phyloP scores from a whole-genome alignment of 2,113 vertebrate genomes.

The Neodon shergylaensis region DNA sequence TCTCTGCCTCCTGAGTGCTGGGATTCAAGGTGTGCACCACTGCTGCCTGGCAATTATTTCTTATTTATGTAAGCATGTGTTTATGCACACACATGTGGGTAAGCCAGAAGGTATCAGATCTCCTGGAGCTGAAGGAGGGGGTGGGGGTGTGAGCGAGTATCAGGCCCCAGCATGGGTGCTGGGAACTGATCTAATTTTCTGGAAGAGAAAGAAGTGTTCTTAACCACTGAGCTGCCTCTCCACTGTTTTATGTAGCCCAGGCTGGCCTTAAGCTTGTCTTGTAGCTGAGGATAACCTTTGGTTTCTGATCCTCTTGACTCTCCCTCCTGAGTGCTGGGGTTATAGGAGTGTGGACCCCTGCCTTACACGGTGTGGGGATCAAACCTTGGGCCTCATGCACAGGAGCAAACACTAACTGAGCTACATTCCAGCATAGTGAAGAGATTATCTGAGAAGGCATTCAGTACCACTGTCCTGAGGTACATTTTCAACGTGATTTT shows the following conservation, averaged over 20 bases:
- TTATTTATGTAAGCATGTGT: not conserved
- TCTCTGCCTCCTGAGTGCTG: too few relatives aligned
- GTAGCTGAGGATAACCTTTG: too few relatives aligned
- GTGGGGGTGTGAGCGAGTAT: too few relatives aligned
- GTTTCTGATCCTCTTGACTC: not conserved
- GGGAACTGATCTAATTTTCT: not conserved
- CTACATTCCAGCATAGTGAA: not conserved
- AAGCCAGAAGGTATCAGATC: not conserved
- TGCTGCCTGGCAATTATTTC: not conserved
- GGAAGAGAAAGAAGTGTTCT: not conserved
- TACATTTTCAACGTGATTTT: not conserved
- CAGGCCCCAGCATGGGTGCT: not conserved
- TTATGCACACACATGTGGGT: not conserved
- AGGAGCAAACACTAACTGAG: not conserved
- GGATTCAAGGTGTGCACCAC: too few relatives aligned
- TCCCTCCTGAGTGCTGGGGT: not conserved
- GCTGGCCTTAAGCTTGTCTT: not conserved
- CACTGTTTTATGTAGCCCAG: not conserved
- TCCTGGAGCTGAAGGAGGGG: not conserved
- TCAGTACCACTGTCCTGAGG: not conserved
- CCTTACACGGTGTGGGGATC: not conserved
- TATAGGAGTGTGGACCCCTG: not conserved
- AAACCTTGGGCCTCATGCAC: not conserved
- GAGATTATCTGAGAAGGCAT: not conserved
- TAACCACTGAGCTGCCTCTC: not conserved